phyloP scores from a whole-genome alignment of 2,797 vertebrate genomes.

The Sebastes cheni region DNA sequence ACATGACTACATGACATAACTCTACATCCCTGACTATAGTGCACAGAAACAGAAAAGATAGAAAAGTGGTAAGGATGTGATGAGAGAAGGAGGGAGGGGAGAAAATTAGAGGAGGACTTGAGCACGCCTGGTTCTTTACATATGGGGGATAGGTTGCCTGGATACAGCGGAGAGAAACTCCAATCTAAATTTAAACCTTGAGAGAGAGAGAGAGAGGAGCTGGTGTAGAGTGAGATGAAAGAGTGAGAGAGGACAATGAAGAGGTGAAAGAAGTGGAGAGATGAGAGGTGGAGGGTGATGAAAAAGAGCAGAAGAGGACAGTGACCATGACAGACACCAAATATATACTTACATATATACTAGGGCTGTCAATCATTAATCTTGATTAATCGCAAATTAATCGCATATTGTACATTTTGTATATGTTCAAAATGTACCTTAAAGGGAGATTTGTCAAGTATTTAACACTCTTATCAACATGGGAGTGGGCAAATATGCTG shows the following conservation, averaged over 20 bases:
- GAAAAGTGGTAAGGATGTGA: not conserved
- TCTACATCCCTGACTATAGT: not conserved
- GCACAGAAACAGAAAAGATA: not conserved
- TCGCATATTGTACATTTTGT: too few relatives aligned
- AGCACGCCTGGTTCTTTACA: conserved; percentile 55
- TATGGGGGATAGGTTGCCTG: conserved; percentile 74
- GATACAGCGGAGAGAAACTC: conserved; percentile 77
- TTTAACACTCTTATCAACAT: too few relatives aligned
- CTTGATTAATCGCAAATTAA: too few relatives aligned
- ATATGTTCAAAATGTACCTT: too few relatives aligned
- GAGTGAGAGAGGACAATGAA: conserved; percentile 23
- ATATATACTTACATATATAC: not conserved
- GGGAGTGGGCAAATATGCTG: too few relatives aligned
- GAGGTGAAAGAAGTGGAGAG: conserved; percentile 23
- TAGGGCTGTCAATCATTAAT: not conserved
- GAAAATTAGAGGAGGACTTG: not conserved
- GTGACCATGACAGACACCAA: not conserved
- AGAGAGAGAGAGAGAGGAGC: conserved; percentile 28
- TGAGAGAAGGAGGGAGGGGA: not conserved
- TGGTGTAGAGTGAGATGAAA: conserved; percentile 31
- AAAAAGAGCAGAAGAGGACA: not conserved
- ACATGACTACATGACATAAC: not conserved
- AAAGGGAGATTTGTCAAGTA: too few relatives aligned
- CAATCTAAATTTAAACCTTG: conserved; percentile 81
- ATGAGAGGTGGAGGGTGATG: conserved; percentile 8